Evolutionary conservation across 2,797 vertebrate genomes (phyloP), one percentile per base, ranked within the genome.

Genomic region (Chiropotes sagulatus): DNA sequence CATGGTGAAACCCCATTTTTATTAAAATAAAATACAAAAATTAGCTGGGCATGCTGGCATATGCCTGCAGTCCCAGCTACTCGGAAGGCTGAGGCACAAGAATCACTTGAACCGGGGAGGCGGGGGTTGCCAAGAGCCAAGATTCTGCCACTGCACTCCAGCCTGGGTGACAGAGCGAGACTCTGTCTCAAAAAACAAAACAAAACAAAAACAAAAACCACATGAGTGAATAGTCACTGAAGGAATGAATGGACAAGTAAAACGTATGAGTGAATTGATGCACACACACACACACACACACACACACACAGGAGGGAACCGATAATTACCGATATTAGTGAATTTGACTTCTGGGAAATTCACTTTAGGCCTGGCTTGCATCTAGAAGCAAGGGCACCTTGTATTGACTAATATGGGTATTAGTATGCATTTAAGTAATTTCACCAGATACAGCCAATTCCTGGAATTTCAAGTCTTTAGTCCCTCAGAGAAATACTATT

Each of bases 391-490:
- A 98, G 78, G 89, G 67, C 73, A 75, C 57, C 93, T 89, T 96
- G 57, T 72, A 48, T 72, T 75, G 58, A 58, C 73, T 85, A 82
- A 67, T 67, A 83, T 72, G 50, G n/a, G 44, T 48, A 93, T 93
- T 95, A 95, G 89, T 57, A 44, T 24, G 73, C 54, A 84, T 94
- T 88, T 91, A 88, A 54, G 41, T 72, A 82, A 93, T 86, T 96
- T 92, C 52, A 72, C 36, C 14, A 88, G 82, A 88, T 58, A 84
- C 24, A 52, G 46, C 4, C 10, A 88, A 82, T 94, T 97, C 90
- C 85, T 94, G 70, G 75, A 93, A 96, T 94, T 93, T 92, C 85
- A 87, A 90, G 54, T 52, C 90, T 94, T 95, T 50, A 70, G 78
- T 64, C 44, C 85, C 78, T 94, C 54, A 4, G 94, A 93, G 84